These are phyloP conservation scores for Thyatira batis DNA, from an alignment of 2,888 invertebrate genomes.

Conservation along the genomic window DNA sequence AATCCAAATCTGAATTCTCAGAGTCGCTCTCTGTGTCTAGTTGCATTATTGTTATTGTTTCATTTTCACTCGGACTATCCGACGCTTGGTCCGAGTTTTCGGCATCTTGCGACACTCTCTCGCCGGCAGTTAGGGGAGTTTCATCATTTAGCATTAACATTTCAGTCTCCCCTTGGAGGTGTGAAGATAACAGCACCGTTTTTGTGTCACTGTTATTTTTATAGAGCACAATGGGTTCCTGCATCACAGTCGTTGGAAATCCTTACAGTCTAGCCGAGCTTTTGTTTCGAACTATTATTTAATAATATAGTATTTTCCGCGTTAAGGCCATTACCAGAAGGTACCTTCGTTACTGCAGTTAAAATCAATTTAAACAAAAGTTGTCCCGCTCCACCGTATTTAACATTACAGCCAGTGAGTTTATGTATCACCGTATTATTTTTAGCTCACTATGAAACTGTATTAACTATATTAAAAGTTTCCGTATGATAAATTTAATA, in stretches of 20 bases:
- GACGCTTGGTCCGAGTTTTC: conserved; percentile 32
- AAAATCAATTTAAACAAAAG: neutral
- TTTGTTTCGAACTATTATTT: conserved; percentile 42
- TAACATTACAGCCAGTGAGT: neutral
- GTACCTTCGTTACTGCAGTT: neutral
- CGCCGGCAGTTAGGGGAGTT: conserved; percentile 21
- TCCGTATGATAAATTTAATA: no score
- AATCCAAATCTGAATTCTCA: conserved; percentile 25
- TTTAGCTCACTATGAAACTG: neutral
- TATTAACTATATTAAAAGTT: no score
- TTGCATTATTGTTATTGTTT: conserved; percentile 22
- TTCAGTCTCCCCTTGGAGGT: conserved; percentile 15
- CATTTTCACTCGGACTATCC: conserved; percentile 23
- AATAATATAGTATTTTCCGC: conserved; percentile 36
- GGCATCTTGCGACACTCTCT: conserved; percentile 28
- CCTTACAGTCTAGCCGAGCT: conserved; percentile 25
- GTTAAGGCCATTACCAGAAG: conserved; percentile 42
- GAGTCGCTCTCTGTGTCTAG: conserved; percentile 29
- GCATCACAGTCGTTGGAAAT: conserved; percentile 6
- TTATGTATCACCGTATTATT: neutral
- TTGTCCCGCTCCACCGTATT: conserved; percentile 2
- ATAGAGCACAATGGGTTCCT: conserved; percentile 14
- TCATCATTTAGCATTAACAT: conserved; percentile 28
- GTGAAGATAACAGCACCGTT: conserved; percentile 7
- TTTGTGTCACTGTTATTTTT: conserved; percentile 21